These are phyloP conservation scores for Drosophila rellima DNA, from an alignment of 2,888 invertebrate genomes.

Conservation along the genomic window DNA sequence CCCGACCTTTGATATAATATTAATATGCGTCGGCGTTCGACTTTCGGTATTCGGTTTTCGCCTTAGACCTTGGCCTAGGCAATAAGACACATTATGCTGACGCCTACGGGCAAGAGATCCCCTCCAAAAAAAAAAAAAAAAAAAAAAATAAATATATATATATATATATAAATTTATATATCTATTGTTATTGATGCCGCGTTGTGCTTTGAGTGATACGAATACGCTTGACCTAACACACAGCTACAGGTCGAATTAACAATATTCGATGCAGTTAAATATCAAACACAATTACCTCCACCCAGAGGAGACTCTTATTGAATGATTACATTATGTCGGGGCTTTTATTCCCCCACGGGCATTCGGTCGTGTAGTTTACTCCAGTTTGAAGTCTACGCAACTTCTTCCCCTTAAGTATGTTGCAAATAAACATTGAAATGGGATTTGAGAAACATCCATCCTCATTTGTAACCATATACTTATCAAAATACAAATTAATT, in stretches of 20 bases:
- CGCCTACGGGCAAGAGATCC: conserved; percentile 19
- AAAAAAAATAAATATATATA: neutral
- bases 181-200: conserved; percentile 21
- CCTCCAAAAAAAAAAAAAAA: neutral
- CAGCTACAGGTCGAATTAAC: conserved; percentile 13
- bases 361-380: neutral
- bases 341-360: neutral
- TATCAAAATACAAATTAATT: no score
- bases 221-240: conserved; percentile 21
- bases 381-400: neutral
- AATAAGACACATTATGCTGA: conserved; percentile 24
- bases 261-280: conserved; percentile 14
- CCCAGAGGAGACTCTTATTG: conserved; percentile 4
- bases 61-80: conserved; percentile 13
- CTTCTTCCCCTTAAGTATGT: neutral
- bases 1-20: conserved; percentile 41
- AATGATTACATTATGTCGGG: conserved; percentile 4
- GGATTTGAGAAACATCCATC: neutral
- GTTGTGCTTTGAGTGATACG: conserved; percentile 14
- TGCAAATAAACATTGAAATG: neutral
- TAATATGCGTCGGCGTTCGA: conserved; percentile 32
- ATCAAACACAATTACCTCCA: conserved; percentile 5
- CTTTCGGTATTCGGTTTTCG: conserved; percentile 16
- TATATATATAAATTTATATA: no score
- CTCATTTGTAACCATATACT: no score